phyloP scores from a whole-genome alignment of 2,888 invertebrate species.

The Eupithecia dodoneata region DNA sequence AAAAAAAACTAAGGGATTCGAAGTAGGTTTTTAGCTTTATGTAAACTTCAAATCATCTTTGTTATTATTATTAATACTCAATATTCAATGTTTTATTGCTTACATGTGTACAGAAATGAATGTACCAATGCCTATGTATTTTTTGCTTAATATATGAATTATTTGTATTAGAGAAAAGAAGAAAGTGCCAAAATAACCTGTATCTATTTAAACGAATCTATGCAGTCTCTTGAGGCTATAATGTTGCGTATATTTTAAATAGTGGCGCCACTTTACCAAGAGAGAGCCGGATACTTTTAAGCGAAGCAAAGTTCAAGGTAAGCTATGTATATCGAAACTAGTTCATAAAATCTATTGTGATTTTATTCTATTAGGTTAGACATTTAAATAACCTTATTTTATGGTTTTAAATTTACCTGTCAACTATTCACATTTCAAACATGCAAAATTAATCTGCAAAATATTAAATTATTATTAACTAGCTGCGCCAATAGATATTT shows the following conservation, averaged over 20 bases:
- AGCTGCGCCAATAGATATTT: no score
- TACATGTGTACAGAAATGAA: no score
- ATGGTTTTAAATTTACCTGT: not conserved
- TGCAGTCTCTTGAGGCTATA: not conserved
- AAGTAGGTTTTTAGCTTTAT: no score
- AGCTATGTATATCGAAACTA: not conserved
- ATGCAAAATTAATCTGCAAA: not conserved
- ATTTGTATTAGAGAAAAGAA: not conserved
- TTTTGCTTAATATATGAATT: no score
- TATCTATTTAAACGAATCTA: not conserved
- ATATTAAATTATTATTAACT: not conserved
- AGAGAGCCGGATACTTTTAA: not conserved
- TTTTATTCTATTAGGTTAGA: not conserved
- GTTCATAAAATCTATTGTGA: not conserved
- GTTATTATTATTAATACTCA: no score
- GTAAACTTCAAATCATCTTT: no score
- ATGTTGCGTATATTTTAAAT: not conserved
- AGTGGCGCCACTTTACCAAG: slow-evolving; percentile 1
- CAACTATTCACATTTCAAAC: not conserved
- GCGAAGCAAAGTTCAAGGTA: slow-evolving; percentile 10
- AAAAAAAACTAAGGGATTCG: no score
- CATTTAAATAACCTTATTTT: not conserved
- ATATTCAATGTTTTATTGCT: no score
- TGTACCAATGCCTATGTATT: no score
- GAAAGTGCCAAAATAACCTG: no score